Conservation (phyloP, 2,113 vertebrate species). For the Perccottus glenii region DNA sequence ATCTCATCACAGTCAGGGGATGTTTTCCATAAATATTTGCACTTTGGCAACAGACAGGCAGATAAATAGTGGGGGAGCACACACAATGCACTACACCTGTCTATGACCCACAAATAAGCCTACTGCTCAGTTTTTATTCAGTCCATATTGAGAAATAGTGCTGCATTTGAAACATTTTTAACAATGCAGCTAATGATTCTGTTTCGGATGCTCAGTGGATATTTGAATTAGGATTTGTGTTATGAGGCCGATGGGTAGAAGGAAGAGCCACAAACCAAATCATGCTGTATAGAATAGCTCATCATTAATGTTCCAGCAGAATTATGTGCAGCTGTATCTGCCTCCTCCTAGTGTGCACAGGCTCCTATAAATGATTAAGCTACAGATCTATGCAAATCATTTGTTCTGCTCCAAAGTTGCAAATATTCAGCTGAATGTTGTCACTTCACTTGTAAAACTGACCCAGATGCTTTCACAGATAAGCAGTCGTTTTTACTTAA, state of each 20-base stretch:
- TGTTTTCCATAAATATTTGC: slow-evolving; percentile 60
- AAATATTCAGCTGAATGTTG: slow-evolving; percentile 19
- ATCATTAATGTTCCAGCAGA: slow-evolving; percentile 16
- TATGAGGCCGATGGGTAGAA: background rate
- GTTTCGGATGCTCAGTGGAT: background rate
- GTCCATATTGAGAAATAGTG: background rate
- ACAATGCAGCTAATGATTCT: background rate
- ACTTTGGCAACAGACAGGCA: slow-evolving; percentile 54
- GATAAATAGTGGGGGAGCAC: slow-evolving; percentile 40
- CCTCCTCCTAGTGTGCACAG: slow-evolving; percentile 2
- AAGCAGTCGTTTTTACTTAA: background rate
- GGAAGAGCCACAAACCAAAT: background rate
- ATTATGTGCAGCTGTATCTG: slow-evolving; percentile 1
- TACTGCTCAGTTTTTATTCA: slow-evolving; percentile 4
- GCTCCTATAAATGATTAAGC: slow-evolving; percentile 15
- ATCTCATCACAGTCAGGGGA: slow-evolving; percentile 29
- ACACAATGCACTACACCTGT: slow-evolving; percentile 46
- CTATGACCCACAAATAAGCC: slow-evolving; percentile 24
- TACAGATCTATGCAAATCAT: slow-evolving; percentile 16
- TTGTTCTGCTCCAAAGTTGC: slow-evolving; percentile 23
- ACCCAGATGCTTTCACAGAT: slow-evolving; percentile 37
- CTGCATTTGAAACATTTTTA: background rate
- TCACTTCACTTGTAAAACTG: slow-evolving; percentile 30
- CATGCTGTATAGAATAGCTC: slow-evolving; percentile 14
- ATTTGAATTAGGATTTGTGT: background rate